Evolutionary conservation across 2,888 invertebrate genomes (phyloP).

Genomic region (Rhaphigaster nebulosa): DNA sequence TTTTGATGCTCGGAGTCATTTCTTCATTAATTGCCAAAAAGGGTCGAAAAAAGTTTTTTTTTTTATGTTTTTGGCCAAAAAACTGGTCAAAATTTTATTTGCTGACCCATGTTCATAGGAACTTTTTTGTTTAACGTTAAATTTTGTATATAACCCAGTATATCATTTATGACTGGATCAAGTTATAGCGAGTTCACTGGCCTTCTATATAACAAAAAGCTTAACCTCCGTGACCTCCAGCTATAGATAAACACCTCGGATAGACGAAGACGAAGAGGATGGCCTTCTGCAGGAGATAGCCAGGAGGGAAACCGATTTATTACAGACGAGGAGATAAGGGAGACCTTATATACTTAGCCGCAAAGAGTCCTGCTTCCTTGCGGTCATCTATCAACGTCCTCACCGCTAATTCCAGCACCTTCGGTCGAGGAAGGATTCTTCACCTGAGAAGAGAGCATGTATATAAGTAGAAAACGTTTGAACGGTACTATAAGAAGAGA

Average conservation of each 20-base stretch:
- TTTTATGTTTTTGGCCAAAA: too few relatives aligned
- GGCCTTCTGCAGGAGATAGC: background rate
- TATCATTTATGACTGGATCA: too few relatives aligned
- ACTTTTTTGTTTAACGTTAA: too few relatives aligned
- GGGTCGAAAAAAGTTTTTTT: too few relatives aligned
- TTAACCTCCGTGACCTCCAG: too few relatives aligned
- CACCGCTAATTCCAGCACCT: background rate
- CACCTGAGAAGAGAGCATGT: background rate
- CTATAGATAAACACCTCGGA: background rate
- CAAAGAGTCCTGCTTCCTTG: background rate
- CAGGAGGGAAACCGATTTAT: background rate
- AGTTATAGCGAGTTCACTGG: too few relatives aligned
- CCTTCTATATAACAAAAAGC: too few relatives aligned
- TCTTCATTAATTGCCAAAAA: too few relatives aligned
- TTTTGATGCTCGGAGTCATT: too few relatives aligned
- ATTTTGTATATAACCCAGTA: too few relatives aligned
- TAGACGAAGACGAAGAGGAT: background rate
- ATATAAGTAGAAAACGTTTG: background rate
- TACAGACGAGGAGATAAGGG: background rate
- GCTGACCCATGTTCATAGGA: too few relatives aligned
- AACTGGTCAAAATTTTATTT: too few relatives aligned
- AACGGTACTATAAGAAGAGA: background rate
- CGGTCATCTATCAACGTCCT: background rate
- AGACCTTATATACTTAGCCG: background rate
- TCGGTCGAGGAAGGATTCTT: background rate